A percentile compares a stretch with the other conserved stretches of the same genome.
phyloP scores from a whole-genome alignment of 2,888 invertebrate genomes.

The Melanostoma mellinum region DNA sequence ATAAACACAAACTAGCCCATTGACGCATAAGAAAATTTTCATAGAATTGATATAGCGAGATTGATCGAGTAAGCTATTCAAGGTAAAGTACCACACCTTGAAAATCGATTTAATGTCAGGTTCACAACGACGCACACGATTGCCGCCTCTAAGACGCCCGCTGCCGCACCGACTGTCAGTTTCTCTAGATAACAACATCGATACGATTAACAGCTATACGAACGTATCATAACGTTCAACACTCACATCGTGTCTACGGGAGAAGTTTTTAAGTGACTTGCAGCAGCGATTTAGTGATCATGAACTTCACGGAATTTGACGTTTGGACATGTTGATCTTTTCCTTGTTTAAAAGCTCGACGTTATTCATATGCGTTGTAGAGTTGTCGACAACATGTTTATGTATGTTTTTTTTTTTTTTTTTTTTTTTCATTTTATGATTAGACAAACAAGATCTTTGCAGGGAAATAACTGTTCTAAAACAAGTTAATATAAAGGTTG shows the following conservation, averaged over 20 bases:
- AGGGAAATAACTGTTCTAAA: too few relatives aligned
- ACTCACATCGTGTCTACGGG: slow-evolving; percentile 22
- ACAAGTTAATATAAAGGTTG: too few relatives aligned
- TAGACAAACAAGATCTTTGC: too few relatives aligned
- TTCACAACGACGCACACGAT: slow-evolving; percentile 43
- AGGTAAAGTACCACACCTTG: slow-evolving; percentile 63
- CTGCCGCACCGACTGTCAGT: background rate
- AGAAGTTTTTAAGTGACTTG: slow-evolving; percentile 31
- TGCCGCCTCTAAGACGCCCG: background rate
- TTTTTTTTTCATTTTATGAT: background rate
- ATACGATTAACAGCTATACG: slow-evolving; percentile 9
- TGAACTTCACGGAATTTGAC: slow-evolving; percentile 64
- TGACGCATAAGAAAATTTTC: slow-evolving; percentile 35
- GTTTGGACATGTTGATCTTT: slow-evolving; percentile 55
- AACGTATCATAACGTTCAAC: slow-evolving; percentile 2
- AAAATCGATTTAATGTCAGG: slow-evolving; percentile 68
- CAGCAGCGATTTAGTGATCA: slow-evolving; percentile 48
- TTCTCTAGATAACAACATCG: slow-evolving; percentile 6
- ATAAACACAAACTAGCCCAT: slow-evolving; percentile 10
- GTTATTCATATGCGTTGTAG: slow-evolving; percentile 33
- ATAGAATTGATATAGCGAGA: slow-evolving; percentile 29
- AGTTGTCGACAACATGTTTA: background rate
- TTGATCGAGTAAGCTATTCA: slow-evolving; percentile 54
- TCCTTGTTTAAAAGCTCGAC: slow-evolving; percentile 49
- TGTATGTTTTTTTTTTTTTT: slow-evolving; percentile 6